Evolutionary conservation across 2,888 invertebrate genomes (phyloP).

Genomic region (Anoncus sp.): DNA sequence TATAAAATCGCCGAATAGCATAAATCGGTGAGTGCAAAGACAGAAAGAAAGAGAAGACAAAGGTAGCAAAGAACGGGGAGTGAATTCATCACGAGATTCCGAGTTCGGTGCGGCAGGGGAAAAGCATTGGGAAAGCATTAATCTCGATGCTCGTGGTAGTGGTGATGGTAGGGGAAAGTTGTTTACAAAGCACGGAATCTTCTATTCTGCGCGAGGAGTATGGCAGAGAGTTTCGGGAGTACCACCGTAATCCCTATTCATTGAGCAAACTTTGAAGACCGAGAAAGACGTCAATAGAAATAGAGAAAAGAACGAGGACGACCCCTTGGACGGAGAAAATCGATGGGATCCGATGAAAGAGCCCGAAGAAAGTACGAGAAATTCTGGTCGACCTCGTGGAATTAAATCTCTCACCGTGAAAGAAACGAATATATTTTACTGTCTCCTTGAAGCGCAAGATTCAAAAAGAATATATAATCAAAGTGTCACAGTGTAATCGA

Average conservation of each 20-base stretch:
- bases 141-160: conserved; percentile 53
- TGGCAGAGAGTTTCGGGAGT: conserved; percentile 49
- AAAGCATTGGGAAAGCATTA: conserved; percentile 56
- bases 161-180: conserved; percentile 40
- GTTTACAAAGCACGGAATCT: conserved; percentile 59
- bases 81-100: conserved; percentile 32
- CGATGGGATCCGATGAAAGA: conserved; percentile 28
- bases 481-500: conserved; percentile 37
- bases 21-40: conserved; percentile 7
- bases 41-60: conserved; percentile 7
- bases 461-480: conserved; percentile 53
- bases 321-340: conserved; percentile 8
- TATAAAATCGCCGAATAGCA: conserved; percentile 33
- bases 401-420: conserved; percentile 42
- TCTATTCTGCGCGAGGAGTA: conserved; percentile 50
- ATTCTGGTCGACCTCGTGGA: conserved; percentile 32
- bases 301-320: conserved; percentile 30
- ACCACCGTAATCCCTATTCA: conserved; percentile 60
- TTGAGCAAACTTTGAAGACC: conserved; percentile 59
- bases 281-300: conserved; percentile 38
- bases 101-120: conserved; percentile 27
- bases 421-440: conserved; percentile 48
- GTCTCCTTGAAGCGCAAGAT: conserved; percentile 39
- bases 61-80: conserved; percentile 4
- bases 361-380: conserved; percentile 25